Evolutionary conservation across 1,140 invertebrate genomes (phyloP).

Genomic region (Marisa cornuarietis): DNA sequence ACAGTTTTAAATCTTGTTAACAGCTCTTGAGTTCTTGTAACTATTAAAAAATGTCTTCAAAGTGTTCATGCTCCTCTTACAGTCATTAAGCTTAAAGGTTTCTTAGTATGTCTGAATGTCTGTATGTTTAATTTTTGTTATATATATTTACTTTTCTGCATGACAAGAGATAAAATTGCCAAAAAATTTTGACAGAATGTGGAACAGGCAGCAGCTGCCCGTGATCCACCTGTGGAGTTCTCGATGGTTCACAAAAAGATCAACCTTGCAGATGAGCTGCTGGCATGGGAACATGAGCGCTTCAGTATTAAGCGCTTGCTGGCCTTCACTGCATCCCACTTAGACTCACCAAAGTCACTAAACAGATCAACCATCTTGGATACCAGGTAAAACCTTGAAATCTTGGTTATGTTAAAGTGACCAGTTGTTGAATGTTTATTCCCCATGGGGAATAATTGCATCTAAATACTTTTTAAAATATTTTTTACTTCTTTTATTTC

Average conservation of each 20-base stretch:
- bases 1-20: neutral
- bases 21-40: too few species aligned
- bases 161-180: conserved; percentile 45
- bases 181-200: conserved; percentile 48
- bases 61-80: too few species aligned
- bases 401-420: too few species aligned
- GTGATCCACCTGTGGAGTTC: conserved; percentile 69
- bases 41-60: too few species aligned
- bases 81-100: neutral
- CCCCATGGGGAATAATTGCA: too few species aligned
- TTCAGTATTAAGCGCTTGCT: conserved; percentile 91
- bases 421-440: too few species aligned
- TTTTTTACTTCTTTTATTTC: neutral
- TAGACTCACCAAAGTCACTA: conserved; percentile 69
- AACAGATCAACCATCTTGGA: conserved; percentile 65
- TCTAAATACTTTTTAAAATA: neutral
- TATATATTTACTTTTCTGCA: neutral
- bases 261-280: conserved; percentile 90
- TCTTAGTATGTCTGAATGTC: neutral
- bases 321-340: conserved; percentile 88
- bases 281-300: conserved; percentile 97
- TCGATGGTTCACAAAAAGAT: conserved; percentile 96
- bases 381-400: conserved; percentile 52
- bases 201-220: conserved; percentile 46
- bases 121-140: conserved; percentile 68